Conservation (phyloP, 1,140 invertebrate species). For the Pachypsylla venusta region DNA sequence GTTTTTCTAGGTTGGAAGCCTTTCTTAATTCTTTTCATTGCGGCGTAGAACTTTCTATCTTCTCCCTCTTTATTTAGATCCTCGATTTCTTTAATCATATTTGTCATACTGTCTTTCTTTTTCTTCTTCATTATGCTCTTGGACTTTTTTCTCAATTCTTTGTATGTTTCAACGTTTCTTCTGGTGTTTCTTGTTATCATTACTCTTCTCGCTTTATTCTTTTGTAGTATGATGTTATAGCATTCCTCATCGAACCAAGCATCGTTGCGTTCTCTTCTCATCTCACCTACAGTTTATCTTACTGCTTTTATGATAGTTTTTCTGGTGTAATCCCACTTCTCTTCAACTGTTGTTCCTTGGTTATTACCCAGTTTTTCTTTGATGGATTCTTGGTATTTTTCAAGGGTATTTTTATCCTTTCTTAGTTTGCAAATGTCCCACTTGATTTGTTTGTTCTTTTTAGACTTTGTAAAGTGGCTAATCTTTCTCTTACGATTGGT, state of each 20-base stretch:
- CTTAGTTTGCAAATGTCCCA: not conserved
- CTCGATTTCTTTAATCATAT: too few species aligned
- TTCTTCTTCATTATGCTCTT: constrained; percentile 11
- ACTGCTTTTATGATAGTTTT: not conserved
- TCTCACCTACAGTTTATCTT: constrained; percentile 3
- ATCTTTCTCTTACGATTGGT: constrained; percentile 8
- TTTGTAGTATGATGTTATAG: not conserved
- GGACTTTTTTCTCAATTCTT: not conserved
- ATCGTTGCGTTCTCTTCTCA: not conserved
- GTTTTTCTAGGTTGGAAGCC: constrained; percentile 12
- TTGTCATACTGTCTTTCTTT: too few species aligned
- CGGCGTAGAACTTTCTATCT: constrained; percentile 13
- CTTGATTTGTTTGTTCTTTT: constrained; percentile 5
- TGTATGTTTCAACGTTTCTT: constrained; percentile 7
- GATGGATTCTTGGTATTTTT: not conserved
- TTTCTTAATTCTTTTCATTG: constrained; percentile 11
- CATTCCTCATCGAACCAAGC: constrained; percentile 13
- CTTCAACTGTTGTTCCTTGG: not conserved
- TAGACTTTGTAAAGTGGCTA: not conserved
- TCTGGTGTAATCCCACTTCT: not conserved
- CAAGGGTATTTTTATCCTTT: not conserved
- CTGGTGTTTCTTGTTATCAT: constrained; percentile 8
- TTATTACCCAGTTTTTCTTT: not conserved
- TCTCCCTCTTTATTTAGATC: not conserved
- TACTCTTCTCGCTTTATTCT: constrained; percentile 7